phyloP scores from a whole-genome alignment of 2,888 invertebrate genomes.

The Sminthurinus aureus region DNA sequence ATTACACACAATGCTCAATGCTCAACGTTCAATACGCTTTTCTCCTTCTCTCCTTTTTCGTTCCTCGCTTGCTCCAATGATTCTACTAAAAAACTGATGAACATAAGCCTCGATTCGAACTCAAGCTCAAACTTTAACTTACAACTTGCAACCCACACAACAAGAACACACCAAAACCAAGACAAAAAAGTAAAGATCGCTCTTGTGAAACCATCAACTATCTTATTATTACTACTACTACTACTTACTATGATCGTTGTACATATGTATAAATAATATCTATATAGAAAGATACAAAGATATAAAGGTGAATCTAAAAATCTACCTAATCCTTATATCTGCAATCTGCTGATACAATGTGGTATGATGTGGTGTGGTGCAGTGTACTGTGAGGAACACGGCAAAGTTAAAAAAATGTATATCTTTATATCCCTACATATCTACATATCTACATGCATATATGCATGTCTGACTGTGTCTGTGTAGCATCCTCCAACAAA shows the following conservation, averaged over 20 bases:
- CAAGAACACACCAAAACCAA: neutral
- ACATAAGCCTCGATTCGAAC: slow-evolving; percentile 33
- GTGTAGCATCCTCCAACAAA: too few species aligned
- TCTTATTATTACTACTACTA: slow-evolving; percentile 19
- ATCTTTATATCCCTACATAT: too few species aligned
- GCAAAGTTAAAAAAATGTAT: too few species aligned
- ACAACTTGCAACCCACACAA: slow-evolving; percentile 34
- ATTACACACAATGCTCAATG: neutral
- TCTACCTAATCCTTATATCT: neutral
- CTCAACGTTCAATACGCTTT: neutral
- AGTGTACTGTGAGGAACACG: neutral
- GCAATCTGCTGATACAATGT: neutral
- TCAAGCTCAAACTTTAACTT: neutral
- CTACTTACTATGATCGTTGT: neutral
- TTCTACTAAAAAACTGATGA: slow-evolving; percentile 31
- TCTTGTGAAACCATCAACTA: slow-evolving; percentile 34
- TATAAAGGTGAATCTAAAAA: neutral
- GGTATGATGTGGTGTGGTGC: neutral
- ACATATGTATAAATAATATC: neutral
- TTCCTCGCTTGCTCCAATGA: slow-evolving; percentile 33
- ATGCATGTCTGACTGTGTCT: too few species aligned
- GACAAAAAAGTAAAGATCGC: slow-evolving; percentile 29
- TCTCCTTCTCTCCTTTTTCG: neutral
- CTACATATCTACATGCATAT: neutral
- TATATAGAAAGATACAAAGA: neutral